phyloP scores from a whole-genome alignment of 2,797 vertebrate species.

The Atherinosoma microstoma region DNA sequence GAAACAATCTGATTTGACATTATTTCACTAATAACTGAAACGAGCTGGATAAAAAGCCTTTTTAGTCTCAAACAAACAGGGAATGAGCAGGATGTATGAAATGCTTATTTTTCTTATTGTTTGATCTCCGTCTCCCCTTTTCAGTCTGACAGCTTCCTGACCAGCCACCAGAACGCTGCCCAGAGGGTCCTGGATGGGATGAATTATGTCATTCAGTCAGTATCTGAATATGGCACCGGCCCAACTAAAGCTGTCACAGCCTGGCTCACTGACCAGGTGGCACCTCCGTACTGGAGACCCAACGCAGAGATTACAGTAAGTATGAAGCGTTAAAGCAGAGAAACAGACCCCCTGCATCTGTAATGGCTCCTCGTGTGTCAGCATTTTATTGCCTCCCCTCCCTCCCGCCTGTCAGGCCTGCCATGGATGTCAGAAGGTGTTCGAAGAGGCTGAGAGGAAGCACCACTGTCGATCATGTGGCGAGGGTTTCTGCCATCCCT shows the following conservation, averaged over 20 bases:
- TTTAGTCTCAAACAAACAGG: neutral
- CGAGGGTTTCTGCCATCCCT: constrained; percentile 88
- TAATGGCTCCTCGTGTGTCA: neutral
- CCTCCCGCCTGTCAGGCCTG: constrained; percentile 72
- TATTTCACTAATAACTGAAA: neutral
- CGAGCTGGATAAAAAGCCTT: accelerated
- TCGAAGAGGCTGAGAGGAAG: constrained; percentile 85
- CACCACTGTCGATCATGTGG: constrained; percentile 89
- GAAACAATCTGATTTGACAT: neutral
- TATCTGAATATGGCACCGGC: constrained; percentile 85
- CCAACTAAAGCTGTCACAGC: constrained; percentile 85
- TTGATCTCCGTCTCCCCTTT: neutral
- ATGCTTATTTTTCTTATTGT: neutral
- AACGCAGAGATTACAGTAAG: constrained; percentile 86
- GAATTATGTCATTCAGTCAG: constrained; percentile 85
- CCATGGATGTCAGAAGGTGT: constrained; percentile 79
- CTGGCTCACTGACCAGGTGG: constrained; percentile 89
- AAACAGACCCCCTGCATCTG: neutral
- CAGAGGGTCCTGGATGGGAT: constrained; percentile 88
- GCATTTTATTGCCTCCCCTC: neutral
- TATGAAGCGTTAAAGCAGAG: neutral
- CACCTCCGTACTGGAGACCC: constrained; percentile 87
- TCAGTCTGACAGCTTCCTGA: constrained; percentile 82
- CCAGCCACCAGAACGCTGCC: constrained; percentile 86
- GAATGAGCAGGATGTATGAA: neutral